A percentile compares a stretch with the other conserved stretches of the same genome.
phyloP scores from a whole-genome alignment of 2,797 vertebrate genomes.

The Pantherophis alleghaniensis region DNA sequence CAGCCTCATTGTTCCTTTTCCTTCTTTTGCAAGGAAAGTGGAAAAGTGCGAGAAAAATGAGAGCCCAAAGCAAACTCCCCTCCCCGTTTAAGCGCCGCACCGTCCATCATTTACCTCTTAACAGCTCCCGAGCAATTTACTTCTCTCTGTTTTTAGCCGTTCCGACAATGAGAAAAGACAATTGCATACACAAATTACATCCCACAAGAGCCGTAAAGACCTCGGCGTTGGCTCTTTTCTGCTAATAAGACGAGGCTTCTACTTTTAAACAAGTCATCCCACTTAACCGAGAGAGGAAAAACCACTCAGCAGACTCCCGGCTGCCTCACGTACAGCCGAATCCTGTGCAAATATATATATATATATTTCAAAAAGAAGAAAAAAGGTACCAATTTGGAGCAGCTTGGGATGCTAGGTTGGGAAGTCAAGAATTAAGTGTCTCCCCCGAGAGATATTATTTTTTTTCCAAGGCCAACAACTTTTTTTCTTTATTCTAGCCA shows the following conservation, averaged over 20 bases:
- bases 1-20: rapidly evolving
- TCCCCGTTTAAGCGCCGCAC: not conserved
- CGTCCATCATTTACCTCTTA: not conserved
- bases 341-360: not conserved
- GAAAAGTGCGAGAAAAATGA: not conserved
- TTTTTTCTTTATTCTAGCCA: not conserved
- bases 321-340: not conserved
- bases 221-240: constrained; percentile 17
- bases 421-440: not conserved
- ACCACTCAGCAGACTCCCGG: not conserved
- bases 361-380: not conserved
- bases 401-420: not conserved
- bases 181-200: constrained; percentile 52
- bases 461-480: not conserved
- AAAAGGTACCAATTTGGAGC: not conserved
- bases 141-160: constrained; percentile 47
- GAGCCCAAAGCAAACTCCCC: not conserved
- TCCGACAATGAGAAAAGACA: constrained; percentile 55
- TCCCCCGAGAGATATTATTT: not conserved
- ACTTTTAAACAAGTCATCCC: constrained; percentile 53
- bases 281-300: constrained; percentile 29
- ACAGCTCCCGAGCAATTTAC: constrained; percentile 45
- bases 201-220: constrained; percentile 56
- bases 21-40: not conserved
- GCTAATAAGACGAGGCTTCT: constrained; percentile 36